Conservation (phyloP, 1,140 invertebrate genomes). For the Sinonovacula constricta region DNA sequence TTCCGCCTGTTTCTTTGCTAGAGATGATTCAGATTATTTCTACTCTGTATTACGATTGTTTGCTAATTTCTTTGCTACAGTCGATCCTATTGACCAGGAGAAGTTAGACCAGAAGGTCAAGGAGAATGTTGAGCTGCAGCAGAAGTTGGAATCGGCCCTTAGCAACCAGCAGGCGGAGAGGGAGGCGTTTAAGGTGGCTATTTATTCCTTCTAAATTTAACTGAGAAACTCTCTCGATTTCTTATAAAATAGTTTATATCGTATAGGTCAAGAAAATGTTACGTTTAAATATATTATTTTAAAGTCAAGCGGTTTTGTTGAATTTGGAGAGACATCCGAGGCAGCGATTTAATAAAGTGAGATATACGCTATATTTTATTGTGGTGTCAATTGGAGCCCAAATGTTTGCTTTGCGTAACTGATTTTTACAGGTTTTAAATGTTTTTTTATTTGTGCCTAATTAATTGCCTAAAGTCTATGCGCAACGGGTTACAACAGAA, state of each 20-base stretch:
- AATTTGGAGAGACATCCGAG: neutral
- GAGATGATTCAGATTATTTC: too few relatives aligned
- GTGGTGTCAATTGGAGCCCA: too few relatives aligned
- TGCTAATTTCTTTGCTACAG: too few relatives aligned
- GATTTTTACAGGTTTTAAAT: too few relatives aligned
- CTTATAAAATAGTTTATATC: neutral
- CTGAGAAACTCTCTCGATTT: neutral
- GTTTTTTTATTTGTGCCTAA: too few relatives aligned
- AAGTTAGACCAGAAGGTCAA: conserved; percentile 13
- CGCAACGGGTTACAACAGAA: too few relatives aligned
- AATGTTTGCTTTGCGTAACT: too few relatives aligned
- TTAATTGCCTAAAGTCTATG: too few relatives aligned
- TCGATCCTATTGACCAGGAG: conserved; percentile 9
- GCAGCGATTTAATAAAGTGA: neutral
- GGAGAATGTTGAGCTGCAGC: conserved; percentile 26
- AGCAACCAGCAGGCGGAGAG: conserved; percentile 42
- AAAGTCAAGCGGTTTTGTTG: neutral
- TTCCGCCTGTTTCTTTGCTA: too few relatives aligned
- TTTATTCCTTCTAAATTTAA: neutral
- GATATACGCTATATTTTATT: too few relatives aligned
- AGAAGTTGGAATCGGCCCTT: conserved; percentile 29
- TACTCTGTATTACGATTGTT: too few relatives aligned
- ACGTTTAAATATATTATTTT: neutral
- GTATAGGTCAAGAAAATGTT: neutral
- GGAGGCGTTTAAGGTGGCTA: conserved; percentile 21